Evolutionary conservation across 35 echinoderm and acorn worm species (phyloP).

Genomic region (Diadema setosum): DNA sequence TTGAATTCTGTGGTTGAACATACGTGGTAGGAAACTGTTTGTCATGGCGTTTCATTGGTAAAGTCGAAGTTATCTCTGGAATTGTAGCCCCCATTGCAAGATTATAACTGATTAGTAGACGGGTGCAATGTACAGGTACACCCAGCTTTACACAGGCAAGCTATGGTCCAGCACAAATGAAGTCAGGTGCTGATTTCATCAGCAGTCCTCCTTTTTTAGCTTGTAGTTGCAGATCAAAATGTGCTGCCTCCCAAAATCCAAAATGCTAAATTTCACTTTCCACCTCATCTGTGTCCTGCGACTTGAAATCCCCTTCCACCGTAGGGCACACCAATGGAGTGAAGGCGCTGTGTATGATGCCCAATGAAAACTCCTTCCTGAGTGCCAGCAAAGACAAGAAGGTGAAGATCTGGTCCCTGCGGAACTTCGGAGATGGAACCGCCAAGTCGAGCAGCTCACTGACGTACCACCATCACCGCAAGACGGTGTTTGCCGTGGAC

Average conservation of each 20-base stretch:
- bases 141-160: too few relatives aligned
- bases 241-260: background rate
- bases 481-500: conserved; percentile 85
- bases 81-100: too few relatives aligned
- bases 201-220: background rate
- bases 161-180: too few relatives aligned
- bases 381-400: conserved; percentile 97
- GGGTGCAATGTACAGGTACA: too few relatives aligned
- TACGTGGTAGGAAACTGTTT: too few relatives aligned
- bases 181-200: too few relatives aligned
- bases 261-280: background rate
- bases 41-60: too few relatives aligned
- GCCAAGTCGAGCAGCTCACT: conserved; percentile 49
- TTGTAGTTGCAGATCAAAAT: background rate
- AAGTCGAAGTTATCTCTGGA: too few relatives aligned
- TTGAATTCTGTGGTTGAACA: too few relatives aligned
- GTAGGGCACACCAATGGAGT: conserved; percentile 76
- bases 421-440: conserved; percentile 81
- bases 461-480: conserved; percentile 85
- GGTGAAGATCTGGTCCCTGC: conserved; percentile 91
- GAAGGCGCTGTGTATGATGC: conserved; percentile 68
- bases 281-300: too few relatives aligned
- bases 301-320: background rate
- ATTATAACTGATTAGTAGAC: too few relatives aligned
- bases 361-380: conserved; percentile 89